These are phyloP conservation scores for Limosa lapponica DNA, from an alignment of 2,797 vertebrate genomes.

Conservation along the genomic window DNA sequence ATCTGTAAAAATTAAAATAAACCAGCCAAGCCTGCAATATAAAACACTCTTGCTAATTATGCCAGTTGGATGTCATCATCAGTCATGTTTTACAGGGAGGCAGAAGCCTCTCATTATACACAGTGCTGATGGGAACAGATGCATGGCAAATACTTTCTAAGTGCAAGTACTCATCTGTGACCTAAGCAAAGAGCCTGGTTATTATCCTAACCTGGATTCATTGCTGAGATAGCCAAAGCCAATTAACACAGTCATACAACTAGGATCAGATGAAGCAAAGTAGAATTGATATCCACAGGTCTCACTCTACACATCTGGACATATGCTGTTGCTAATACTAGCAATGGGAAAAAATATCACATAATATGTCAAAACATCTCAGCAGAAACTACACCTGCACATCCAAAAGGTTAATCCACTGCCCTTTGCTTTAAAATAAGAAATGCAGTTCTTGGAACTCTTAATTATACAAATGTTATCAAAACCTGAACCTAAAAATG, in stretches of 20 bases:
- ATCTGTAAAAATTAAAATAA: conserved; percentile 3
- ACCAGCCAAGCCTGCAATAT: neutral
- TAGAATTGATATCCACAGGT: neutral
- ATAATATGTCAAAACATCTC: neutral
- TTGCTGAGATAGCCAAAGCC: neutral
- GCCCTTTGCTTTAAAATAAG: neutral
- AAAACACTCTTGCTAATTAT: conserved; percentile 5
- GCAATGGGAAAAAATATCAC: neutral
- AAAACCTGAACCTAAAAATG: neutral
- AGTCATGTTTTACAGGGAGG: neutral
- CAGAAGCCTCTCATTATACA: neutral
- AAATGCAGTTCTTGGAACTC: neutral
- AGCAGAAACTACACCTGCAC: neutral
- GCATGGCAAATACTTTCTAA: neutral
- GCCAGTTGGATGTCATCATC: neutral
- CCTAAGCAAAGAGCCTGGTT: neutral
- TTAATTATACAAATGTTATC: neutral
- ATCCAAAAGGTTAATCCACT: neutral
- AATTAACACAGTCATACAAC: neutral
- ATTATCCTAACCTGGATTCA: neutral
- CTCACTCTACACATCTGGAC: neutral
- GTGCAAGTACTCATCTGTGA: neutral
- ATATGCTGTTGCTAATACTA: neutral
- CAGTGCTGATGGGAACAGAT: neutral
- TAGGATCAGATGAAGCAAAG: neutral